Conservation (phyloP, 1,140 invertebrate genomes). For the Heterodera schachtii region DNA sequence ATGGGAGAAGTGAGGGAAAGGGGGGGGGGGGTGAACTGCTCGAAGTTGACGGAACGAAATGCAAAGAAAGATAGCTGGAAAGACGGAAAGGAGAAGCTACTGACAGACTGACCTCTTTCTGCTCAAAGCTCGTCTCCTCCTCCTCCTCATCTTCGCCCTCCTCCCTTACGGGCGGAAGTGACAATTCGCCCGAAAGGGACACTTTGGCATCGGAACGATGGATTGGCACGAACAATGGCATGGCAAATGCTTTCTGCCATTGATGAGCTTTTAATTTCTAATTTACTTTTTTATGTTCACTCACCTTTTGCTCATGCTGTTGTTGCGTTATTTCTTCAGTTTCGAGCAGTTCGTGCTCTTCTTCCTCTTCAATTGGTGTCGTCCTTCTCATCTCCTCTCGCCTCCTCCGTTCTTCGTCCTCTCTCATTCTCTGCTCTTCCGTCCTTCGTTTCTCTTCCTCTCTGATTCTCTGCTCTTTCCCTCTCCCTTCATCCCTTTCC, state of each 20-base stretch:
- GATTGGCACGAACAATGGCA: neutral
- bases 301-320: too few species aligned
- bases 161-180: conserved; percentile 22
- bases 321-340: neutral
- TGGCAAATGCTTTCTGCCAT: neutral
- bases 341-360: too few species aligned
- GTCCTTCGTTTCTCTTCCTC: neutral
- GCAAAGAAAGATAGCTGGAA: too few species aligned
- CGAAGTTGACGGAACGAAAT: too few species aligned
- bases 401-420: too few species aligned
- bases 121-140: conserved; percentile 18
- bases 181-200: conserved; percentile 27
- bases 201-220: conserved; percentile 19
- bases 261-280: neutral
- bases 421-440: neutral
- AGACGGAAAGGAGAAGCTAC: too few species aligned
- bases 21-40: too few species aligned
- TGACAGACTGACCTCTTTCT: neutral
- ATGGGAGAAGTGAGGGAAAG: too few species aligned
- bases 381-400: neutral
- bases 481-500: neutral
- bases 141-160: conserved; percentile 31
- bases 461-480: neutral
- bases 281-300: too few species aligned
- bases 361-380: neutral